These are phyloP conservation scores for Cremastobaeus sp. DNA, from an alignment of 2,888 invertebrate genomes.

Conservation along the genomic window DNA sequence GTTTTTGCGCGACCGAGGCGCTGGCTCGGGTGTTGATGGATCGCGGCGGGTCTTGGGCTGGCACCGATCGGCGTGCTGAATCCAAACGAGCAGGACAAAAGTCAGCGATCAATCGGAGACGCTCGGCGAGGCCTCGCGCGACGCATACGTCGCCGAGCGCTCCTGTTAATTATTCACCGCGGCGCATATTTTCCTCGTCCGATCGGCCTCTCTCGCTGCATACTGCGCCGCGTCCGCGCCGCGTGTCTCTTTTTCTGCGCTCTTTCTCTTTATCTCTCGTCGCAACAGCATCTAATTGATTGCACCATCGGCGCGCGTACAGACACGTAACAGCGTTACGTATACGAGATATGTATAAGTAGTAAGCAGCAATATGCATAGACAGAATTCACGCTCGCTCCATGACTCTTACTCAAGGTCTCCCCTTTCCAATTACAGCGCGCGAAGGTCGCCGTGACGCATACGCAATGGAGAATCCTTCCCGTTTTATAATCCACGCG, in stretches of 20 bases:
- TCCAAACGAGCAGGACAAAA: too few species aligned
- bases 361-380: constrained; percentile 62
- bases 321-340: constrained; percentile 64
- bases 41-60: too few species aligned
- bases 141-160: constrained; percentile 26
- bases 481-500: constrained; percentile 72
- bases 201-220: background rate
- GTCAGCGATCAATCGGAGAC: background rate
- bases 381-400: constrained; percentile 68
- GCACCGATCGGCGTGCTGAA: too few species aligned
- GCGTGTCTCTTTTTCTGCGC: constrained; percentile 26
- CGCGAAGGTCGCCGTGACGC: constrained; percentile 70
- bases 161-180: constrained; percentile 38
- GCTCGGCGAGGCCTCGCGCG: constrained; percentile 12
- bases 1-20: too few species aligned
- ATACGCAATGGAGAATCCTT: constrained; percentile 60
- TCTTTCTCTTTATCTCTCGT: constrained; percentile 48
- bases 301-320: constrained; percentile 62
- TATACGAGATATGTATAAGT: constrained; percentile 59
- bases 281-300: constrained; percentile 63
- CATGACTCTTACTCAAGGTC: constrained; percentile 76
- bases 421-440: constrained; percentile 73
- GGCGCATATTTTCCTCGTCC: constrained; percentile 50
- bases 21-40: too few species aligned
- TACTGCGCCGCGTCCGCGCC: background rate